phyloP scores from a whole-genome alignment of 2,888 invertebrate species.

The Lepidochrysops patricia region DNA sequence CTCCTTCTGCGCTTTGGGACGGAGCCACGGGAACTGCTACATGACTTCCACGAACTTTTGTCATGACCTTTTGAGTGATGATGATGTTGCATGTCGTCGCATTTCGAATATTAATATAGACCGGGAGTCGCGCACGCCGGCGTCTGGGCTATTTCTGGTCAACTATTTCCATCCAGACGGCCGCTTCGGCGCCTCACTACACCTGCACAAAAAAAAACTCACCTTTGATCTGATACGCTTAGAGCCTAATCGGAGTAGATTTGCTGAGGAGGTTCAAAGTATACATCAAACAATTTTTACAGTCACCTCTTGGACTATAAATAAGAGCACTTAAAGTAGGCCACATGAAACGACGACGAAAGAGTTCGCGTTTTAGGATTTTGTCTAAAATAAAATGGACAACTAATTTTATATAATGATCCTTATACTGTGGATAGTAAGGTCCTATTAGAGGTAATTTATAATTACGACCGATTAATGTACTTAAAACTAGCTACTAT shows the following conservation, averaged over 20 bases:
- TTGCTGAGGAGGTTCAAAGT: background rate
- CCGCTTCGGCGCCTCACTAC: conserved; percentile 25
- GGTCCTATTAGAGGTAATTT: too few relatives aligned
- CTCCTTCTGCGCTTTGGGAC: too few relatives aligned
- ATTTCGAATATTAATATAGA: conserved; percentile 32
- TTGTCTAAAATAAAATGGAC: background rate
- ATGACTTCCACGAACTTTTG: too few relatives aligned
- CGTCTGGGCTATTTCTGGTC: conserved; percentile 33
- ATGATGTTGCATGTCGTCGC: background rate
- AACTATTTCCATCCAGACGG: conserved; percentile 32
- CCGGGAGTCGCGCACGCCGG: conserved; percentile 26
- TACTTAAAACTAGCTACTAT: too few relatives aligned
- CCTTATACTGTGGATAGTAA: too few relatives aligned
- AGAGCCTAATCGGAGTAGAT: conserved; percentile 15
- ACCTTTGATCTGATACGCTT: conserved; percentile 25
- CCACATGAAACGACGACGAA: background rate
- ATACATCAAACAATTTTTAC: conserved; percentile 5
- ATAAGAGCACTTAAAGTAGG: background rate
- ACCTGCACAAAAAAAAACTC: conserved; percentile 26
- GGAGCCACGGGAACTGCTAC: too few relatives aligned
- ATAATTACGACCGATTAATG: too few relatives aligned
- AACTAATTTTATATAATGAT: too few relatives aligned
- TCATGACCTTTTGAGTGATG: too few relatives aligned
- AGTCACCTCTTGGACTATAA: background rate
- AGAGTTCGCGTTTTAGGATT: background rate